Evolutionary conservation across 2,113 vertebrate species (phyloP).

Genomic region (Neogobius melanostomus): DNA sequence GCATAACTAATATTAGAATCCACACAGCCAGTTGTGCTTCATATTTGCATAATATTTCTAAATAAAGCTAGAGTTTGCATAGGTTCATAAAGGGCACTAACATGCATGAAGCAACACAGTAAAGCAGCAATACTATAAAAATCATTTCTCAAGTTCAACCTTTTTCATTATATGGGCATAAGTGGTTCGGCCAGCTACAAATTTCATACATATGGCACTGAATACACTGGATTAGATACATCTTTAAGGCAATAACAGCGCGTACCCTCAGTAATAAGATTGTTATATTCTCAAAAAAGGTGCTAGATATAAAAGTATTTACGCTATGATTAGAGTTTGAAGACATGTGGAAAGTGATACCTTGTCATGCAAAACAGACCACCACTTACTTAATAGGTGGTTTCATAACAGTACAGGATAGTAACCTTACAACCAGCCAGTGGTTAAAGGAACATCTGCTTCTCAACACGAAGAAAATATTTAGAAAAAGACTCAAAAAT

Average conservation of each 20-base stretch:
- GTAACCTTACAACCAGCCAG: too few species aligned
- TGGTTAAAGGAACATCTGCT: too few species aligned
- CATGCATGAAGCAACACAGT: slow-evolving; percentile 22
- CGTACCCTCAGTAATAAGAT: not conserved
- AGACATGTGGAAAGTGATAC: not conserved
- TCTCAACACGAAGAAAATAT: too few species aligned
- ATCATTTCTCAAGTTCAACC: not conserved
- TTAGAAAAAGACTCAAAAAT: too few species aligned
- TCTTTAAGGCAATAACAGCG: slow-evolving; percentile 20
- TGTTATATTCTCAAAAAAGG: slow-evolving; percentile 7
- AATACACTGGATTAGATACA: not conserved
- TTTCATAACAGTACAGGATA: too few species aligned
- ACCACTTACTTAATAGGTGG: not conserved
- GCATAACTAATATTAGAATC: slow-evolving; percentile 15
- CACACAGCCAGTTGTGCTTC: slow-evolving; percentile 19
- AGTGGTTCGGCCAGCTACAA: slow-evolving; percentile 16
- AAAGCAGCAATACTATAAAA: slow-evolving; percentile 11
- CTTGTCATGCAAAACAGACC: not conserved
- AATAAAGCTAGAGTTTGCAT: slow-evolving; percentile 22
- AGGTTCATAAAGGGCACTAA: slow-evolving; percentile 38
- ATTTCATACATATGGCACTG: slow-evolving; percentile 19
- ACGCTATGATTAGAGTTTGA: not conserved
- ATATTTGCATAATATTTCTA: slow-evolving; percentile 29
- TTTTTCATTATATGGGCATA: not conserved
- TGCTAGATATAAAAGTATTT: slow-evolving; percentile 14